Base-by-base conservation (phyloP, 2,888 invertebrate genomes). In the Eupithecia abbreviata region DNA sequence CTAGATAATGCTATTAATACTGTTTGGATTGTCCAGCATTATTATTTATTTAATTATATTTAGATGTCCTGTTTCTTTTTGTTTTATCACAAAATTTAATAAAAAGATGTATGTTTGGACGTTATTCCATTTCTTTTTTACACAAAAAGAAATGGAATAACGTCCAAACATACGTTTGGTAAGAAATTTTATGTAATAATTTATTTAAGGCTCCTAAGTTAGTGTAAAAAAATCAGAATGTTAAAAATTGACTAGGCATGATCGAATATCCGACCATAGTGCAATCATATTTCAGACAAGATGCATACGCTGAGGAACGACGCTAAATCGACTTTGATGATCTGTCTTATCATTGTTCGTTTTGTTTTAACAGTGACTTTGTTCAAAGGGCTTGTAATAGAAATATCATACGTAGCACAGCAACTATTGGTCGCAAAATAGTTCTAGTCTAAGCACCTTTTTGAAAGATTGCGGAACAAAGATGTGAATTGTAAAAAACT, bases 41-140 rank as follows among this genome's bases (percentile, higher is more conserved):
- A 30, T 30, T 30, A 30, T 30, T 30, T 30, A 30, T 30, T 30
- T 30, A 1, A 30, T 30, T 30, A 30, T 30, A 1, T 30, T 30
- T 30, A 30, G 30, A 30, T 30, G 30, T 30, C 30, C 30, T 30
- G 30, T 30, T 30, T 30, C 30, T 30, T 81, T 55, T 70, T 70
- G 47, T 70, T 69, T 73, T 49, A 71, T 66, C 66, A 47, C 62
- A 51, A 66, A 66, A 58, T 47, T 66, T 55, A 45, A 69, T 45
- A 67, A 47, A 76, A 72, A 62, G 62, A 71, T 75, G 75, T 79
- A 84, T 85, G 84, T 85, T 85, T 84, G 85, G 83, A 85, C 85
- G 84, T 83, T 73, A 79, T 81, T 77, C 75, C 77, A 81, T 83
- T 69, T 80, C 79, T 82, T 82, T 79, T 82, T 77, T n/a, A n/a